phyloP scores from a whole-genome alignment of 2,888 invertebrate genomes.

The Lithodes maja region DNA sequence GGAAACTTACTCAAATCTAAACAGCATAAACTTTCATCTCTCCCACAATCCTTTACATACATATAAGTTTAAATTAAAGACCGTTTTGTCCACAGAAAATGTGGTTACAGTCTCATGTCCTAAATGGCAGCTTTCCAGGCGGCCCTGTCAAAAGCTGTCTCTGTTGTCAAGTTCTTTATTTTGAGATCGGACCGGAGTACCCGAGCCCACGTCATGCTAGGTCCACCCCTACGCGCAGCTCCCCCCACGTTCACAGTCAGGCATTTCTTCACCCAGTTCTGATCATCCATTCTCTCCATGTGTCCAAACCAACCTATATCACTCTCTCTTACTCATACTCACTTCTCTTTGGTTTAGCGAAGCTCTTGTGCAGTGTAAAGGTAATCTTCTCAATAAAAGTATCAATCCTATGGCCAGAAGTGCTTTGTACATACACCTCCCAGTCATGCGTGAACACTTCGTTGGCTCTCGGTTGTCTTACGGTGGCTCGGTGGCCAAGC shows the following conservation, averaged over 20 bases:
- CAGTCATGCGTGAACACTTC: constrained; percentile 98
- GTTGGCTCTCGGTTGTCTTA: constrained; percentile 85
- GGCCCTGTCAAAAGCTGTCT: too few species aligned
- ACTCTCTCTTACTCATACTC: constrained; percentile 72
- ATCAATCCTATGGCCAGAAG: constrained; percentile 89
- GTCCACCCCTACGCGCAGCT: too few species aligned
- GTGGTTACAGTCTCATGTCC: too few species aligned
- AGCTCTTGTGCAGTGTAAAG: constrained; percentile 92
- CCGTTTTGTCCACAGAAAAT: too few species aligned
- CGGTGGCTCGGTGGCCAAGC: constrained; percentile 86
- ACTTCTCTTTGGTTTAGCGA: constrained; percentile 94
- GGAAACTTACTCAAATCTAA: neutral
- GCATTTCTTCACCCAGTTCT: too few species aligned
- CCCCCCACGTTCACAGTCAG: too few species aligned
- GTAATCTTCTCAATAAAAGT: constrained; percentile 93
- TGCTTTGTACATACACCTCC: constrained; percentile 94
- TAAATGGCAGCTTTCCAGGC: too few species aligned
- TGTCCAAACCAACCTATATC: neutral
- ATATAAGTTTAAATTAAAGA: neutral
- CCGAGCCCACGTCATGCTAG: too few species aligned
- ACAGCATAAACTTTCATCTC: neutral
- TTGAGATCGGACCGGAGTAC: too few species aligned
- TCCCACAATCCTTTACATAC: neutral
- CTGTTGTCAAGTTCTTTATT: too few species aligned
- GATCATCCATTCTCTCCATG: too few species aligned